Evolutionary conservation across 2,797 vertebrate species (phyloP), one percentile per base, ranked within the genome.

Genomic region (Calcarius lapponicus): DNA sequence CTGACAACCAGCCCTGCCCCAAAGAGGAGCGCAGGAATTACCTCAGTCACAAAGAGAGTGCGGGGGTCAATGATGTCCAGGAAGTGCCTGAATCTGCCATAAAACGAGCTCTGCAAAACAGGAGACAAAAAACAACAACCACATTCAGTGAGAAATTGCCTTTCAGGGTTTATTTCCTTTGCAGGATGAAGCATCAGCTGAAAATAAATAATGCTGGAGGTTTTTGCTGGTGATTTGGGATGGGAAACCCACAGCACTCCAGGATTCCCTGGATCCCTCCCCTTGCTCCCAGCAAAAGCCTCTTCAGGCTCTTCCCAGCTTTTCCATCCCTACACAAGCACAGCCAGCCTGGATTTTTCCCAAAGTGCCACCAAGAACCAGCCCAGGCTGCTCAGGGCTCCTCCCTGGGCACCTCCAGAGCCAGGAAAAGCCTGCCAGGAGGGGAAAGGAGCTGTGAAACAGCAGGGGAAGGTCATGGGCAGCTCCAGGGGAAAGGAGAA

Each of bases 61-160:
- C 98, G 98, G 6, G 99, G 99, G 94, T 99, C 99, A 10, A 99
- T 99, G 97, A 99, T 98, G 93, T 99, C 98, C 98, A 99, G 81
- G 97, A 99, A 99, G 97, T 99, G 99, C 85, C 98, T 97, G 97
- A 99, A 98, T 71, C 99, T 97, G 71, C 98, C 98, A 45, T 97
- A 98, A 95, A 99, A 99, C 1, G 98, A 98, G 19, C 96, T 98
- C 99, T 99, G 93, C 62, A 97, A 90, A 75, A 97, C 11, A 81
- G 61, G 71, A 65, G 51, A 84, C 19, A 40, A 26, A 22, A 73
- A 24, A 1, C 3, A 54, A 31, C 18, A 22, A 32, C 4, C 14
- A 0, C 1, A 21, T 18, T 75, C 32, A 17, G 88, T 74, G 72
- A 57, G 62, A 47, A 93, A 69, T 3, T 45, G 51, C 38, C 14